phyloP scores from a whole-genome alignment of 92 coral and sea anemone genomes.

The Metridium senile region DNA sequence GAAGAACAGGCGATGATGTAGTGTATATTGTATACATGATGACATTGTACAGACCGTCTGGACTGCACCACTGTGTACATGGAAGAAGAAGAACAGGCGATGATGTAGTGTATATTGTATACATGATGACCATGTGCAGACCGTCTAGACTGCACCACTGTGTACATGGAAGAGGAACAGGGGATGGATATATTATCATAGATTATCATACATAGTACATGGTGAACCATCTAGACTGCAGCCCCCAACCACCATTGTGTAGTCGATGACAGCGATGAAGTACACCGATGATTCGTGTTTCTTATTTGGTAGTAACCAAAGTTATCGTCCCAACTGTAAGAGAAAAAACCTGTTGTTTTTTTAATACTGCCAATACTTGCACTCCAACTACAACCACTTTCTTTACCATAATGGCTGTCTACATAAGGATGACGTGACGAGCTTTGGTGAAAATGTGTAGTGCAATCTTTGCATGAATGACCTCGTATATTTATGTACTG shows the following conservation, averaged over 20 bases:
- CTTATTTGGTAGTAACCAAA: conserved; percentile 12
- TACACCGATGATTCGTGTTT: conserved; percentile 21
- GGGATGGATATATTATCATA: too few relatives aligned
- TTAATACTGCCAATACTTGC: neutral
- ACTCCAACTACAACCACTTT: neutral
- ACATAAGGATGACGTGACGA: neutral
- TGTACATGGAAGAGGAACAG: too few relatives aligned
- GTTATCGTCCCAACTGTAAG: conserved; percentile 10
- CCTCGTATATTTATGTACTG: conserved; percentile 19
- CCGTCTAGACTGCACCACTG: too few relatives aligned
- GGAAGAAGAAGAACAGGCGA: too few relatives aligned
- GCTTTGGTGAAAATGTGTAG: conserved; percentile 21
- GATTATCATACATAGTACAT: too few relatives aligned
- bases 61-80: too few relatives aligned
- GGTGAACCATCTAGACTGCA: neutral
- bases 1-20: too few relatives aligned
- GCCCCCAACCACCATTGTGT: conserved; percentile 40
- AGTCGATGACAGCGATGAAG: conserved; percentile 11
- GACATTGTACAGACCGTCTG: too few relatives aligned
- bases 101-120: too few relatives aligned
- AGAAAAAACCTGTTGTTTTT: neutral
- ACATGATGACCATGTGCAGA: too few relatives aligned
- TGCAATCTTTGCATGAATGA: conserved; percentile 4
- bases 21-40: too few relatives aligned
- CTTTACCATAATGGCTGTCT: neutral